A percentile compares a stretch with the other conserved stretches of the same genome.
These are phyloP conservation scores for Mus minutoides DNA, from an alignment of 2,797 vertebrate genomes.

Conservation along the genomic window DNA sequence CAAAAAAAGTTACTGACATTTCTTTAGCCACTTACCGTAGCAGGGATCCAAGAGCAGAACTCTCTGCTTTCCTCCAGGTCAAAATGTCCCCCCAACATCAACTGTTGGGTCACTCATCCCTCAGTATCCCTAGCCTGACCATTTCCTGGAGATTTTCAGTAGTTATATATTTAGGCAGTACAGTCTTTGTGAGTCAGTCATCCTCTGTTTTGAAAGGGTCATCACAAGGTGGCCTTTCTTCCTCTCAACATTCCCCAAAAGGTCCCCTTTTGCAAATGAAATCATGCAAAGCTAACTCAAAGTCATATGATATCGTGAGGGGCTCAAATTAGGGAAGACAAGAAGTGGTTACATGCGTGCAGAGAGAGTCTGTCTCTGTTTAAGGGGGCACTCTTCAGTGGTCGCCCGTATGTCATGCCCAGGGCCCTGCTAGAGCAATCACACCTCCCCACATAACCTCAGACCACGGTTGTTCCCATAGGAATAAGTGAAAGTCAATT, in stretches of 20 bases:
- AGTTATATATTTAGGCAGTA: neutral
- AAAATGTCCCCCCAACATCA: constrained; percentile 43
- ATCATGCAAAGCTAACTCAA: constrained; percentile 40
- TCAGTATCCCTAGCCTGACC: neutral
- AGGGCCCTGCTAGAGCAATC: neutral
- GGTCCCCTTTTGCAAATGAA: constrained; percentile 46
- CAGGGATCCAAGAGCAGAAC: constrained; percentile 22
- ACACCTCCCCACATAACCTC: neutral
- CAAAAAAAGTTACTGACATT: constrained; percentile 38
- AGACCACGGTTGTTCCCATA: neutral
- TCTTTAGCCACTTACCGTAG: constrained; percentile 7
- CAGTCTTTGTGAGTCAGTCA: neutral
- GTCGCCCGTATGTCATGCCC: accelerated
- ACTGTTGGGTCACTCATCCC: neutral
- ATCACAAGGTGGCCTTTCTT: neutral
- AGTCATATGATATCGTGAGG: constrained; percentile 22
- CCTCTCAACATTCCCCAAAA: neutral
- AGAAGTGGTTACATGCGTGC: neutral
- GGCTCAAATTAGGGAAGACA: neutral
- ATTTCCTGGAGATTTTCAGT: neutral
- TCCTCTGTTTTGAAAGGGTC: neutral
- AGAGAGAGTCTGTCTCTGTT: accelerated
- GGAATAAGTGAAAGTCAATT: neutral
- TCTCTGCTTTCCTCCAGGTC: constrained; percentile 47
- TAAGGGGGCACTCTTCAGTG: accelerated